Conservation (phyloP, 2,888 invertebrate species). For the Ramazzottius varieornatus region DNA sequence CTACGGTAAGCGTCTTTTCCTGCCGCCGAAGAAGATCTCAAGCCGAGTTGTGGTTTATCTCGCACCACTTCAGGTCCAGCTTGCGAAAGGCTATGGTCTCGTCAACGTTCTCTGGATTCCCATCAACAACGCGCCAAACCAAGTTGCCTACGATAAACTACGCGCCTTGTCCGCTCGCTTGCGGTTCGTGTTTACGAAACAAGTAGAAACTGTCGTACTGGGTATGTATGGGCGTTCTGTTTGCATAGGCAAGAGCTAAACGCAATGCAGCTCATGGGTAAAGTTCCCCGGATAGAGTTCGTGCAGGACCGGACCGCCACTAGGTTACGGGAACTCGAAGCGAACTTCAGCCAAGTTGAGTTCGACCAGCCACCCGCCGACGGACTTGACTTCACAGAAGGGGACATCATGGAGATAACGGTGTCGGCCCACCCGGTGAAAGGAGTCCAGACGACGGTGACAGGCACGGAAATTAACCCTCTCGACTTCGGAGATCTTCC, state of each 20-base stretch:
- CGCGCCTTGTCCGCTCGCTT: too few species aligned
- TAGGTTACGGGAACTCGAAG: background rate
- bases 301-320: background rate
- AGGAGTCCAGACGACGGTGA: background rate
- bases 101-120: too few species aligned
- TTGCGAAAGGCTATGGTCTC: too few species aligned
- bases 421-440: background rate
- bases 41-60: too few species aligned
- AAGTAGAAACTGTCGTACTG: background rate
- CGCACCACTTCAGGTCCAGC: too few species aligned
- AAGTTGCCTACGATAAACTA: too few species aligned
- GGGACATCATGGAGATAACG: background rate
- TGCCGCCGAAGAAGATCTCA: too few species aligned
- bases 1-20: too few species aligned
- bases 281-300: background rate
- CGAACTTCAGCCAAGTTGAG: background rate
- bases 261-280: background rate
- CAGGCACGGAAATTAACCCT: background rate
- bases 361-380: background rate
- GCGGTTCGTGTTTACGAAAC: too few species aligned
- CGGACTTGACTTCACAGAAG: background rate
- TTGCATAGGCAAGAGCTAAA: background rate
- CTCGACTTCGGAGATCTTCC: background rate
- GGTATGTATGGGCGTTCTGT: background rate
- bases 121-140: too few species aligned